Evolutionary conservation across 2,113 vertebrate species (phyloP).

Genomic region (Scartelaos histophorus): DNA sequence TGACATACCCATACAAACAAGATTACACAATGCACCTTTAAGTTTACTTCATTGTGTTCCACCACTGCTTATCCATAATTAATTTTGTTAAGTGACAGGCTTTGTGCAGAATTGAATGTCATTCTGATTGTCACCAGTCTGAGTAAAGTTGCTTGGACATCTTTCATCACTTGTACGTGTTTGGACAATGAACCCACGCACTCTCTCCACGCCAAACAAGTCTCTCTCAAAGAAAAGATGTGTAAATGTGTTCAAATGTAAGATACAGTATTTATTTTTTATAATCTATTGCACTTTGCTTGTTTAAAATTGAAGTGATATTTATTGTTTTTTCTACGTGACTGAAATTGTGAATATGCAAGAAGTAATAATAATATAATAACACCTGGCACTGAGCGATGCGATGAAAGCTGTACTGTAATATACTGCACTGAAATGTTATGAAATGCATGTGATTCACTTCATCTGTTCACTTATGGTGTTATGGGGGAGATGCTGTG

Average conservation of each 20-base stretch:
- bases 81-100: too few relatives aligned
- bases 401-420: not conserved
- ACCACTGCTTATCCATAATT: too few relatives aligned
- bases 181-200: not conserved
- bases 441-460: not conserved
- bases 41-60: too few relatives aligned
- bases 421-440: not conserved
- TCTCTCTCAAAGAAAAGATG: not conserved
- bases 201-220: not conserved
- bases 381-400: not conserved
- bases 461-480: not conserved
- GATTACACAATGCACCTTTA: too few relatives aligned
- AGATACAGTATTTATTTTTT: conserved; percentile 24
- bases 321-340: conserved; percentile 37
- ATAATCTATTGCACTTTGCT: not conserved
- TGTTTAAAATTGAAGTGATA: conserved; percentile 21
- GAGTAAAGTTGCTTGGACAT: conserved; percentile 9
- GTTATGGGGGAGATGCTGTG: too few relatives aligned
- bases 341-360: conserved; percentile 1
- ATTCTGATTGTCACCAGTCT: conserved; percentile 1
- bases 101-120: not conserved
- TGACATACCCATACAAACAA: too few relatives aligned
- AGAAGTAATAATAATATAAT: not conserved
- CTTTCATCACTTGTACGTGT: conserved; percentile 2
- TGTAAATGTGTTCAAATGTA: conserved; percentile 15